These are phyloP conservation scores for Tipula lateralis DNA, from an alignment of 2,888 invertebrate species.

Conservation along the genomic window DNA sequence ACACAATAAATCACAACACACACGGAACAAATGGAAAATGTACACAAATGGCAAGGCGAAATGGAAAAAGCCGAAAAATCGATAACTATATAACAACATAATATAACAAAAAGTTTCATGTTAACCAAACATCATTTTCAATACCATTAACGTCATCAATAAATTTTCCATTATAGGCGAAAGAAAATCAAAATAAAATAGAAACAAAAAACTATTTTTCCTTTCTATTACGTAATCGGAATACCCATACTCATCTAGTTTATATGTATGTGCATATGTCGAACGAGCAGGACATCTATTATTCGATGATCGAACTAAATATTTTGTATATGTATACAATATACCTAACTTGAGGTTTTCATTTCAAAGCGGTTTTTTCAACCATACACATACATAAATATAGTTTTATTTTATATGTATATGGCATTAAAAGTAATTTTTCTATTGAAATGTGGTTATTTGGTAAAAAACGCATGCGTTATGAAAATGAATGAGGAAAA, in stretches of 20 bases:
- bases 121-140: slow-evolving; percentile 13
- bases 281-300: neutral
- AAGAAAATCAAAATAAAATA: neutral
- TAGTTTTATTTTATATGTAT: neutral
- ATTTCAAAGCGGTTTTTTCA: neutral
- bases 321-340: neutral
- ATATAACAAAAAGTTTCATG: neutral
- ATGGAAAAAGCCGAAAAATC: slow-evolving; percentile 7
- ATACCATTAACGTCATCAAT: slow-evolving; percentile 24
- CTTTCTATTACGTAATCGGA: neutral
- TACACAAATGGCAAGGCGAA: neutral
- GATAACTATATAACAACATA: neutral
- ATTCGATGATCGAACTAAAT: neutral
- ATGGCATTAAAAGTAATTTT: neutral
- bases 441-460: neutral
- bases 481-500: neutral
- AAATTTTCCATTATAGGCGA: slow-evolving; percentile 4
- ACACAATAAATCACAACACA: neutral
- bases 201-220: neutral
- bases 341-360: neutral
- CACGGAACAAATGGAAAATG: neutral
- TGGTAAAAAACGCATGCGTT: neutral
- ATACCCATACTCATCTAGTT: no score
- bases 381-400: neutral
- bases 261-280: neutral